Percentiles rank a stretch among this genome's conserved stretches.
These are phyloP conservation scores for Artemia sinica DNA, from an alignment of 2,888 invertebrate genomes.

Conservation along the genomic window DNA sequence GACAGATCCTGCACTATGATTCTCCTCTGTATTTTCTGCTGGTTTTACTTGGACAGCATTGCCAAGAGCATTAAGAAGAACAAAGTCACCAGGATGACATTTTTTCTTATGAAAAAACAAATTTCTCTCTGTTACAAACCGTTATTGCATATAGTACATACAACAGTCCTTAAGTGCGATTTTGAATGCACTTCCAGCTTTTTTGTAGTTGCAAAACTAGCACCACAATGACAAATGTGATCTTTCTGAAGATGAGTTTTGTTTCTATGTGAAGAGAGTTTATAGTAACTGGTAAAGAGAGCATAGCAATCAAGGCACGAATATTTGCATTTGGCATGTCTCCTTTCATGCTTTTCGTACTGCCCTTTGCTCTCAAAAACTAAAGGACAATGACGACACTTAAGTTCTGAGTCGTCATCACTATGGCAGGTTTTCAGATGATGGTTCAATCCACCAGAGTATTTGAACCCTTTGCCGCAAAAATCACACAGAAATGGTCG, in stretches of 20 bases:
- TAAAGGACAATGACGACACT: background rate
- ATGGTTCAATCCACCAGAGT: background rate
- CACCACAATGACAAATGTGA: background rate
- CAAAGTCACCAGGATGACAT: slow-evolving; percentile 9
- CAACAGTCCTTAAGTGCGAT: background rate
- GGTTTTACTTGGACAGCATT: background rate
- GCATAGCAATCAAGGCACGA: background rate
- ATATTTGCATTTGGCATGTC: background rate
- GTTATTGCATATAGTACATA: background rate
- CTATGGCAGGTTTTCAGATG: slow-evolving; percentile 2
- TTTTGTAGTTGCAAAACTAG: background rate
- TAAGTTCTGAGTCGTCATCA: background rate
- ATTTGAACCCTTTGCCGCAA: slow-evolving; percentile 11
- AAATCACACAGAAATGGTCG: background rate
- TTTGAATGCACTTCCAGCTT: background rate
- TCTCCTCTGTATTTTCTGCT: no score
- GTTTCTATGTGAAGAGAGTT: background rate
- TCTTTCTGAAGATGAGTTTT: background rate
- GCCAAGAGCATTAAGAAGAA: slow-evolving; percentile 8
- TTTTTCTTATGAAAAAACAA: slow-evolving; percentile 7
- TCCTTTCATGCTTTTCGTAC: background rate
- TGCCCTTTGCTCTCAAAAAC: background rate
- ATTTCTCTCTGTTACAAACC: slow-evolving; percentile 4
- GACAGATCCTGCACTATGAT: no score
- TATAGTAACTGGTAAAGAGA: background rate